These are phyloP conservation scores for Silurus glanis DNA, from an alignment of 2,113 vertebrate species.

Conservation along the genomic window DNA sequence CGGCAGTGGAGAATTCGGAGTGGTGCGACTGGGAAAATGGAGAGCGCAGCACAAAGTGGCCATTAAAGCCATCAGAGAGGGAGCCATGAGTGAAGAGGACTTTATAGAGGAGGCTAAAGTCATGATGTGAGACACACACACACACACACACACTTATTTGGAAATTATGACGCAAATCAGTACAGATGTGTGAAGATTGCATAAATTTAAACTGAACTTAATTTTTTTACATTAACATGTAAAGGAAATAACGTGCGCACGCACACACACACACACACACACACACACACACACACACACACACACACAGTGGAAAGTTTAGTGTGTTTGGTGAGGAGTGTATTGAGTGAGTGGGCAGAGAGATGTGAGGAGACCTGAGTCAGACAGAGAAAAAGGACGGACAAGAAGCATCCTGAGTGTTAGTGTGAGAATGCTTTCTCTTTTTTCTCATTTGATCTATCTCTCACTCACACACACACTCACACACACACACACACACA, in stretches of 20 bases:
- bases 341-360: slow-evolving; percentile 10
- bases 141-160: not conserved
- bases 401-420: slow-evolving; percentile 1
- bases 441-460: not conserved
- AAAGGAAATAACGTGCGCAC: not conserved
- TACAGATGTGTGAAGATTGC: not conserved
- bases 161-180: not conserved
- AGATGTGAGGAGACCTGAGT: not conserved
- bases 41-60: slow-evolving; percentile 88
- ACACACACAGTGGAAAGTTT: slow-evolving; percentile 29
- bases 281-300: not conserved
- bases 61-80: slow-evolving; percentile 91
- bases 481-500: slow-evolving; percentile 6
- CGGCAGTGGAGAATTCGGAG: slow-evolving; percentile 86
- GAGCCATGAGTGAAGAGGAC: slow-evolving; percentile 94
- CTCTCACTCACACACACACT: not conserved
- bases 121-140: slow-evolving; percentile 84
- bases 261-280: not conserved
- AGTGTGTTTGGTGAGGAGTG: slow-evolving; percentile 22
- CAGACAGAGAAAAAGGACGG: not conserved
- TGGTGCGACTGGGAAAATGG: slow-evolving; percentile 92
- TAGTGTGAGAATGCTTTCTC: not conserved
- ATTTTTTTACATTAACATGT: not conserved
- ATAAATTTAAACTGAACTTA: not conserved
- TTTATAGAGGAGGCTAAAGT: slow-evolving; percentile 96